Evolutionary conservation across 2,797 vertebrate genomes (phyloP).

Genomic region (Benthosema pterotum): DNA sequence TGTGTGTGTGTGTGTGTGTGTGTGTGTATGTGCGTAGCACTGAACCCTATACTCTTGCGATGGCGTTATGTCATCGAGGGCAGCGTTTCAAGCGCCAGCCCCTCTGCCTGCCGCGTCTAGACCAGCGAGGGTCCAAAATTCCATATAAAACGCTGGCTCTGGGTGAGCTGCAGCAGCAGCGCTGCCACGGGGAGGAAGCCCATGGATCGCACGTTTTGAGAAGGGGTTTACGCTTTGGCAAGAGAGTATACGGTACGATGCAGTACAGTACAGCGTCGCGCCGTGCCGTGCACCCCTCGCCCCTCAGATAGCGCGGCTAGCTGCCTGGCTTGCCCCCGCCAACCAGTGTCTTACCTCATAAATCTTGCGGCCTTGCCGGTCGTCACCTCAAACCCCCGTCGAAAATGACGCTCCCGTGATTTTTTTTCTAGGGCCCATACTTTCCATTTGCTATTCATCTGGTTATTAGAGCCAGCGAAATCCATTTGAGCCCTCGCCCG

Average conservation of each 20-base stretch:
- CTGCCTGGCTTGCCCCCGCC: too few species aligned
- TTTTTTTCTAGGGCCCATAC: conserved; percentile 61
- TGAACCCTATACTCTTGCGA: conserved; percentile 44
- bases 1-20: too few species aligned
- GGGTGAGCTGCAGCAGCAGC: conserved; percentile 42
- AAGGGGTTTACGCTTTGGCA: conserved; percentile 25
- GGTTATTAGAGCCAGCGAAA: conserved; percentile 80
- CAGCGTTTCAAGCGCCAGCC: conserved; percentile 63
- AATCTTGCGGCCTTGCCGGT: conserved; percentile 72
- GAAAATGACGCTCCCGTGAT: conserved; percentile 71
- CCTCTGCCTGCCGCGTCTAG: conserved; percentile 74
- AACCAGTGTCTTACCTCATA: conserved; percentile 68
- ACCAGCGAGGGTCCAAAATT: conserved; percentile 67
- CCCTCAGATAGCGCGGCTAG: conserved; percentile 45
- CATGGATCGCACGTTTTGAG: conserved; percentile 51
- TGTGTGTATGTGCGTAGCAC: too few species aligned
- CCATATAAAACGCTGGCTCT: conserved; percentile 59
- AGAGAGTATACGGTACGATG: conserved; percentile 48
- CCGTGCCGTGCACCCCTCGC: too few species aligned
- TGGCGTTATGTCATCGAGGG: conserved; percentile 67
- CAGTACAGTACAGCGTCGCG: conserved; percentile 46
- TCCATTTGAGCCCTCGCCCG: too few species aligned
- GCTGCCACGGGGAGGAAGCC: conserved; percentile 58
- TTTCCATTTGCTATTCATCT: conserved; percentile 72
- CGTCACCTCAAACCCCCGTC: conserved; percentile 75